Base-by-base conservation (phyloP, 1,140 invertebrate genomes). In the Drosophila ficusphila region DNA sequence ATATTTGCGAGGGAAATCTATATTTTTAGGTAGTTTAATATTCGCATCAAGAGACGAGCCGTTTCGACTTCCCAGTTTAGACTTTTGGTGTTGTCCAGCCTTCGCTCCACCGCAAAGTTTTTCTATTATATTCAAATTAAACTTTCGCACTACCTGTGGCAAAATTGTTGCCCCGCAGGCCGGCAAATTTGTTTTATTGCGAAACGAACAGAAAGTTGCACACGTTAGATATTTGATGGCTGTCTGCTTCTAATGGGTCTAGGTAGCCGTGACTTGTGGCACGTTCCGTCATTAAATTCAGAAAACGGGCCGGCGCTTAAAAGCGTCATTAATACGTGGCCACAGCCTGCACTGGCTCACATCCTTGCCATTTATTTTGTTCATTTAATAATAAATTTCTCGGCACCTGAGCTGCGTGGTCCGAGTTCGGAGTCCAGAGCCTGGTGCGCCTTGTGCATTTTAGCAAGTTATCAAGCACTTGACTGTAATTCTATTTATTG, bases 91-190 rank as follows among this genome's bases (percentile, higher is more conserved):
- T 31, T 67, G 4, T 16, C 4, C 11, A 16, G 14, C 19, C 19
- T 23, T 16, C 21, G 29, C 19, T 14, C n/a, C 1, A 27, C 44
- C 46, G 39, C 57, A 70, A 76, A 86, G 82, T 86, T 86, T 86
- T 88, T 88, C 82, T 88, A 88, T 88, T 88, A 88, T 88, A 88
- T 88, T 82, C 82, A 88, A 88, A 88, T 88, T 88, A 88, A 88
- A 88, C 82, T 88, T 88, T 88, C 61, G 25, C 60, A 19, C 57
- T 53, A 29, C 52, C 19, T 18, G 36, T n/a, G 31, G 8, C 29
- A 39, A 53, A 70, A 62, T 62, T 74, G 74, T 74, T 83, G 62
- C 64, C 69, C 51, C 65, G n/a, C 18, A 42, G 60, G 39, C 25
- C 25, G 62, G 44, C 23, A 19, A 61, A 61, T 52, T 49, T 73